phyloP scores from a whole-genome alignment of 2,113 vertebrate species.

The Oxygymnocypris stewartii region DNA sequence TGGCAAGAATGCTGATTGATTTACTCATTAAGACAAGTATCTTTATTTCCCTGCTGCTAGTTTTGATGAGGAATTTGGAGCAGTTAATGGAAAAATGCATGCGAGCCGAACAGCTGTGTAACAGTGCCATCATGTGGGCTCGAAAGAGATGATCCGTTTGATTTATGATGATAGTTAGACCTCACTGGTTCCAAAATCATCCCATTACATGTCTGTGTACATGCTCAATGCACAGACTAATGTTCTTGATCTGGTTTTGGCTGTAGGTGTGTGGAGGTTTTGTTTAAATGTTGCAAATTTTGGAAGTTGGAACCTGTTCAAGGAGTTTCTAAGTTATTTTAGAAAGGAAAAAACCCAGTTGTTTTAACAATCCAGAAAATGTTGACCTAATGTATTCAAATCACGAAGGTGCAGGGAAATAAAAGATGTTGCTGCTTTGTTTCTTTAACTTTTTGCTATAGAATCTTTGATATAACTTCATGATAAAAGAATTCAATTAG shows the following conservation, averaged over 20 bases:
- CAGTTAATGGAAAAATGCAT: not conserved
- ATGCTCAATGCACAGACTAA: not conserved
- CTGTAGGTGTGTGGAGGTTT: not conserved
- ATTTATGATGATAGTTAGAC: not conserved
- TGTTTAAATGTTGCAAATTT: not conserved
- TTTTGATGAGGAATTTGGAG: not conserved
- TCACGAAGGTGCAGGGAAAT: not conserved
- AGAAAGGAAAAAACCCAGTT: no score
- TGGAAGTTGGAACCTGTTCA: not conserved
- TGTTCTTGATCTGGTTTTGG: not conserved
- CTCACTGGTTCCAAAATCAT: not conserved
- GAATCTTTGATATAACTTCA: not conserved
- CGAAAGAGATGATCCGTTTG: not conserved
- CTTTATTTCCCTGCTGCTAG: conserved; percentile 21
- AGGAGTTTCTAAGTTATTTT: not conserved
- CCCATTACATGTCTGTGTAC: not conserved
- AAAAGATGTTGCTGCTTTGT: not conserved
- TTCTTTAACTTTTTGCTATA: not conserved
- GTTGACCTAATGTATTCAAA: not conserved
- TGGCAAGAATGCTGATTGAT: conserved; percentile 2
- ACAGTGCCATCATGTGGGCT: conserved; percentile 42
- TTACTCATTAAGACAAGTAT: conserved; percentile 15
- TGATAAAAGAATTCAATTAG: not conserved
- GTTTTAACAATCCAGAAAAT: not conserved
- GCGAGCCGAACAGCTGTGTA: not conserved